A percentile compares a stretch with the other conserved stretches of the same genome.
Conservation (phyloP, 2,113 vertebrate genomes). For the Bubo blakistoni region DNA sequence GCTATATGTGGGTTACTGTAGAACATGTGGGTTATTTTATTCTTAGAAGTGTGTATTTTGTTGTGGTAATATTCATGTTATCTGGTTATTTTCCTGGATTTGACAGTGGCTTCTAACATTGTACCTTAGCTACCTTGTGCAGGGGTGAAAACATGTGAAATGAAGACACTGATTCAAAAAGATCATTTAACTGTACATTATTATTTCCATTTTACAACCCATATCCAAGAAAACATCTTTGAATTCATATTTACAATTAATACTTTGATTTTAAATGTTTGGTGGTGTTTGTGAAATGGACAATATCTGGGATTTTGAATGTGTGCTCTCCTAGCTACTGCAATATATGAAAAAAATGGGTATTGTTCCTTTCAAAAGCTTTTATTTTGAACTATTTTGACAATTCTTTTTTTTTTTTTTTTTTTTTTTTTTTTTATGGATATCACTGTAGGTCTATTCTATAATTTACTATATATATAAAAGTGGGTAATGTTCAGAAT, state of each 20-base stretch:
- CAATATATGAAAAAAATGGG: not conserved
- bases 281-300: not conserved
- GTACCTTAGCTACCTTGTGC: not conserved
- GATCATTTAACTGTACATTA: not conserved
- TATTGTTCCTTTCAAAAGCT: not conserved
- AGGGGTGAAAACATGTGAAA: not conserved
- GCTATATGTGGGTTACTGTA: conserved; percentile 61
- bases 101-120: not conserved
- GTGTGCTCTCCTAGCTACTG: not conserved
- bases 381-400: not conserved
- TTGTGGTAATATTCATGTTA: conserved; percentile 26
- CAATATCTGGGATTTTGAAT: not conserved
- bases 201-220: not conserved
- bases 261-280: not conserved
- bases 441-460: not conserved
- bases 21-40: conserved; percentile 63
- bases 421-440: not conserved
- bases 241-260: not conserved
- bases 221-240: not conserved
- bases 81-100: not conserved
- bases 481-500: not conserved
- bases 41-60: conserved; percentile 56
- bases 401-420: not conserved
- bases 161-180: not conserved
- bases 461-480: not conserved